Base-by-base conservation (phyloP, 2,113 vertebrate species). In the Cololabis saira region DNA sequence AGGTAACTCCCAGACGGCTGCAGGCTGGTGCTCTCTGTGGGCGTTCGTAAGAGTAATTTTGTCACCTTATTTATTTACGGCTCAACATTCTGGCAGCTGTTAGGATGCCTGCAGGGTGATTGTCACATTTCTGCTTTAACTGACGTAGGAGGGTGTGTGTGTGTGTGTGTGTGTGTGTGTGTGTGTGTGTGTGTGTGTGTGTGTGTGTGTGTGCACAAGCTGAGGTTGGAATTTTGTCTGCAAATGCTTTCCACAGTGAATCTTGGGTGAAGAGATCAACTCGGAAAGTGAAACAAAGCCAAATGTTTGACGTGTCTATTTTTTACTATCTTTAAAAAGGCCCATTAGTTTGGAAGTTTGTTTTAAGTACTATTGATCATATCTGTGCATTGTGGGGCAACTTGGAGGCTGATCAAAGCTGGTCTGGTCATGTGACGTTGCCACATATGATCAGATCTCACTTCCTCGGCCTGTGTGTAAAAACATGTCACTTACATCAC, bases 51-150 rank as follows among this genome's bases (percentile, higher is more conserved):
- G 13, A 13, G 24, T 30, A 30, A 30, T 63, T 51, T 77, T 80
- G 70, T 75, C 50, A 13, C 61, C 58, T 48, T 67, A 60, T 77
- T 74, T 88, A 89, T 86, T 85, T 86, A 81, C 77, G 78, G 68
- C 42, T 61, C 24, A 41, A 58, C 71, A 82, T 66, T 69, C 44
- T 52, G 73, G 66, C 77, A 86, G 84, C 79, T 84, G 76, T 67
- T 88, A 54, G 71, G 76, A 78, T 50, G 75, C 65, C 77, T 72
- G 61, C 73, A 51, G 71, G 76, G 17, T 61, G 74, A 74, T 61
- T 62, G 63, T 85, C 71, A 79, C 76, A 80, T 43, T 72, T 60
- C 74, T 76, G 50, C 70, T 74, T 42, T 7, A 43, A 53, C 22
- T 55, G 61, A 70, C 40, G 64, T 18, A 60, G 40, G 41, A 51